phyloP scores from a whole-genome alignment of 2,888 invertebrate genomes.

The Exephanes ischioxanthus region DNA sequence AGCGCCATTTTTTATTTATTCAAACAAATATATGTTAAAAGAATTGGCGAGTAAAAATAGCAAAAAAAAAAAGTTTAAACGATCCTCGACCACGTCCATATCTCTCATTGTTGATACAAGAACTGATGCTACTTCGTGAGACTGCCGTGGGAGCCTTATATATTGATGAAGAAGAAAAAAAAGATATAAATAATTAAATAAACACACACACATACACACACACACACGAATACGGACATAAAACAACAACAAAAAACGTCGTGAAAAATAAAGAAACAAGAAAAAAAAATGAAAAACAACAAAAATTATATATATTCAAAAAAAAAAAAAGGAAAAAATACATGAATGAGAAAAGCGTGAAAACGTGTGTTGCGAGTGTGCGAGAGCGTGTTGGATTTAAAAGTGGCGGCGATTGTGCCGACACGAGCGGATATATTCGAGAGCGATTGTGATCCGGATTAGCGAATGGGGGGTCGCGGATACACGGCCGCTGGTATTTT shows the following conservation, averaged over 20 bases:
- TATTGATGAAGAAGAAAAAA: constrained; percentile 70
- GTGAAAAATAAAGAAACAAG: neutral
- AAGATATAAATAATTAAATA: constrained; percentile 55
- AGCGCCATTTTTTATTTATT: constrained; percentile 9
- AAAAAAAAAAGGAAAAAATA: constrained; percentile 44
- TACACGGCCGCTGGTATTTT: constrained; percentile 71
- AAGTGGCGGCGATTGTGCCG: neutral
- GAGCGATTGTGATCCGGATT: constrained; percentile 60
- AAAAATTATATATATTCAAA: too few species aligned
- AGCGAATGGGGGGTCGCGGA: constrained; percentile 69
- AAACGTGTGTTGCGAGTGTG: constrained; percentile 62
- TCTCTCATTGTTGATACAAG: constrained; percentile 74
- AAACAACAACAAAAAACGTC: constrained; percentile 12
- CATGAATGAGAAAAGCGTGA: constrained; percentile 44
- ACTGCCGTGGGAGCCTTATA: constrained; percentile 80
- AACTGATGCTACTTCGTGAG: constrained; percentile 80
- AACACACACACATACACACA: constrained; percentile 28
- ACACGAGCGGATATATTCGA: constrained; percentile 19
- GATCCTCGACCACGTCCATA: constrained; percentile 61
- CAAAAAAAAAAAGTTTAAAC: neutral
- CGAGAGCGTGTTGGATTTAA: neutral
- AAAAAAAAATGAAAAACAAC: neutral
- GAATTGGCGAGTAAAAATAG: constrained; percentile 7
- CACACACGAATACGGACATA: constrained; percentile 17
- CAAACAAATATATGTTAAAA: neutral